Evolutionary conservation across 2,797 vertebrate genomes (phyloP).

Genomic region (Furcifer pardalis): DNA sequence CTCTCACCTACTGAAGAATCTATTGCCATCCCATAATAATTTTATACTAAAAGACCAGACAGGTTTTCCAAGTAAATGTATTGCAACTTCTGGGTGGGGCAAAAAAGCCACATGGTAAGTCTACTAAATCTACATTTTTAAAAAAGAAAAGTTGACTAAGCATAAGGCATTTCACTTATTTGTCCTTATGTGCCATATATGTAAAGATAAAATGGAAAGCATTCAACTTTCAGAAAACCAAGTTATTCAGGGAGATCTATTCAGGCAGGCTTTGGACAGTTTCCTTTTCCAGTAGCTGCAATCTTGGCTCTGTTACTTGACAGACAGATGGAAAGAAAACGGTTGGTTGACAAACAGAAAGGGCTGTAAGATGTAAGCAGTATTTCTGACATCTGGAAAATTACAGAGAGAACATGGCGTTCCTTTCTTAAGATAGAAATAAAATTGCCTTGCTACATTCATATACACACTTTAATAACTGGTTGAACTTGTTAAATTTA

Average conservation of each 20-base stretch:
- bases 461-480: neutral
- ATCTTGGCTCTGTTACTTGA: neutral
- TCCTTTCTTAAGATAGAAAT: neutral
- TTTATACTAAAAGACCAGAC: neutral
- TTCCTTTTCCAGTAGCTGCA: constrained; percentile 39
- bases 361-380: neutral
- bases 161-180: constrained; percentile 21
- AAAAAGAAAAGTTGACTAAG: too few relatives aligned
- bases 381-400: neutral
- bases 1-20: neutral
- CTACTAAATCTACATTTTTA: neutral
- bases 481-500: neutral
- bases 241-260: constrained; percentile 43
- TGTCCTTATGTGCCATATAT: neutral
- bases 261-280: constrained; percentile 1
- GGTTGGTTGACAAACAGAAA: neutral
- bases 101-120: neutral
- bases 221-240: fast-evolving
- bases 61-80: neutral
- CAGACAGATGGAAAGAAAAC: neutral
- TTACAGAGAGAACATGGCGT: neutral
- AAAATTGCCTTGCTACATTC: neutral
- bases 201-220: constrained; percentile 2
- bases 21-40: neutral
- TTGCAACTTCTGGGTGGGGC: neutral